phyloP scores from a whole-genome alignment of 2,888 invertebrate species.

The Hydrotaea cyrtoneurina region DNA sequence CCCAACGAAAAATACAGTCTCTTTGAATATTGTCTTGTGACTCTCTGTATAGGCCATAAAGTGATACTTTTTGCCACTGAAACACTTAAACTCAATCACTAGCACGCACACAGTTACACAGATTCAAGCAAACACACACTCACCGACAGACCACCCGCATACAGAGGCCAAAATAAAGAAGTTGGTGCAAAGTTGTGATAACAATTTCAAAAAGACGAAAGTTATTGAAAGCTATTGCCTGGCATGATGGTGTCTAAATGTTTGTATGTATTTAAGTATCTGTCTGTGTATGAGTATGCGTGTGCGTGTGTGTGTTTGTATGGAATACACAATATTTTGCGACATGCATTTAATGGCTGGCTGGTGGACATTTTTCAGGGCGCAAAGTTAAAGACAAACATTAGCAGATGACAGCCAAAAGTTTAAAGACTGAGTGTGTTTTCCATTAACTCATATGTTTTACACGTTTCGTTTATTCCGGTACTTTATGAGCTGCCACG shows the following conservation, averaged over 20 bases:
- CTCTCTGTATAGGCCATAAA: no score
- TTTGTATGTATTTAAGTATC: neutral
- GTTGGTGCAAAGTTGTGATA: slow-evolving; percentile 11
- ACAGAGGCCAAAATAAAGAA: neutral
- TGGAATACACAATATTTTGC: neutral
- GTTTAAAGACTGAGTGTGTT: neutral
- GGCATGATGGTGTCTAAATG: neutral
- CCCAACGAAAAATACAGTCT: no score
- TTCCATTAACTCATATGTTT: neutral
- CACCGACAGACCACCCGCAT: neutral
- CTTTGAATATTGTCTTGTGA: no score
- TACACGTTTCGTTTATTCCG: neutral
- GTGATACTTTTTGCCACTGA: no score
- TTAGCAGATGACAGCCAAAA: neutral
- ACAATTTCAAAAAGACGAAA: neutral
- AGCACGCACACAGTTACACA: neutral
- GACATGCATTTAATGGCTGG: neutral
- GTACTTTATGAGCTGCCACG: neutral
- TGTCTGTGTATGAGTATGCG: neutral
- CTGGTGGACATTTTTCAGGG: neutral
- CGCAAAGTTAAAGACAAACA: neutral
- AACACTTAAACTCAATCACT: neutral
- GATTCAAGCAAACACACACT: neutral
- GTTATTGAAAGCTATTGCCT: neutral
- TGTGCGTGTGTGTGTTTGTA: neutral